Percentiles rank a stretch among this genome's conserved stretches.
Conservation (phyloP, 2,888 invertebrate species). For the Diaphora mendica region DNA sequence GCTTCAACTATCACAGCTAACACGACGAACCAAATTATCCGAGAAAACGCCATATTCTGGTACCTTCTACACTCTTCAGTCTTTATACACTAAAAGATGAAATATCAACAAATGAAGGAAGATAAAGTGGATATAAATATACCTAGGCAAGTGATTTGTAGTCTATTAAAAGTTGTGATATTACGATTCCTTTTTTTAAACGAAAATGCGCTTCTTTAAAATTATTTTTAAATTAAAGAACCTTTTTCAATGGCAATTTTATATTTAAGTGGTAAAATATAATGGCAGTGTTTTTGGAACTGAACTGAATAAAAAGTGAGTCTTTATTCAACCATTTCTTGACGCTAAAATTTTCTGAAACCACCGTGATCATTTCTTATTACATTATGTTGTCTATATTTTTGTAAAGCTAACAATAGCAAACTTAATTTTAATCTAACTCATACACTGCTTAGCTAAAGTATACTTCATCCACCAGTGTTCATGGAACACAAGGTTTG, state of each 20-base stretch:
- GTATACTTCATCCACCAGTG: neutral
- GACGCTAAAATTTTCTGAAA: neutral
- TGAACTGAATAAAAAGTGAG: neutral
- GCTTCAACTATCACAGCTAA: constrained; percentile 67
- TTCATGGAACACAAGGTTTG: neutral
- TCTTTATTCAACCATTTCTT: neutral
- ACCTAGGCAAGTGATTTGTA: constrained; percentile 4
- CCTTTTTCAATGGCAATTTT: neutral
- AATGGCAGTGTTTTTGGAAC: too few relatives aligned
- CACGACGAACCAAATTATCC: constrained; percentile 66
- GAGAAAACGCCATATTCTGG: constrained; percentile 65
- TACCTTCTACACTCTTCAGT: constrained; percentile 36
- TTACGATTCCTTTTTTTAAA: constrained; percentile 19
- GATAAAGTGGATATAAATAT: neutral
- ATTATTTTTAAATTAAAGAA: neutral
- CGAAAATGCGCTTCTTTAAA: neutral
- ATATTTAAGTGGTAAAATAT: too few relatives aligned
- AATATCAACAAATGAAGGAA: constrained; percentile 11
- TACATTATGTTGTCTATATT: neutral
- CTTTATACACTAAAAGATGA: constrained; percentile 40
- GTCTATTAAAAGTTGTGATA: constrained; percentile 37
- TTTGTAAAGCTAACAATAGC: neutral
- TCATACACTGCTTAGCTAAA: neutral
- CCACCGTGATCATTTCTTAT: neutral
- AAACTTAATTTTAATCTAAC: neutral